These are phyloP conservation scores for Neopelma chrysocephalum DNA, from an alignment of 2,797 vertebrate species.

Conservation along the genomic window DNA sequence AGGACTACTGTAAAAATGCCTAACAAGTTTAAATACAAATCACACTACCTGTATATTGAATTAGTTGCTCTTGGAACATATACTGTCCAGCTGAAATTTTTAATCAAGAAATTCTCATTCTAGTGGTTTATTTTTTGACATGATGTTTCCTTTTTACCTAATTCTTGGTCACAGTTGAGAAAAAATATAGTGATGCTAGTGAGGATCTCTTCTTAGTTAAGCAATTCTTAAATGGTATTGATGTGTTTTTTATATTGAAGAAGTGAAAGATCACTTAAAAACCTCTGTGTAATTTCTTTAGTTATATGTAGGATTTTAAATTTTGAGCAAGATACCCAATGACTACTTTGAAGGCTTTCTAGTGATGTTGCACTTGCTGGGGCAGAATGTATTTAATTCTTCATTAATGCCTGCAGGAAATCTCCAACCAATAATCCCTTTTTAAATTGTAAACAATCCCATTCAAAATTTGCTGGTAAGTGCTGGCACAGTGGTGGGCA, in stretches of 20 bases:
- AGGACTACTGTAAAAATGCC: not conserved
- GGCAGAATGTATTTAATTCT: not conserved
- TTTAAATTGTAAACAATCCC: not conserved
- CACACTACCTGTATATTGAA: not conserved
- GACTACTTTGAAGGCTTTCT: not conserved
- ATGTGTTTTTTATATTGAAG: not conserved
- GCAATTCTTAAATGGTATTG: not conserved
- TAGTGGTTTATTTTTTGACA: not conserved
- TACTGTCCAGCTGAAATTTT: not conserved
- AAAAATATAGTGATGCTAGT: not conserved
- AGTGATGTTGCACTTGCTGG: not conserved
- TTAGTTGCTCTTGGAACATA: not conserved
- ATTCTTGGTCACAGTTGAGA: not conserved
- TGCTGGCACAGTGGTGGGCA: not conserved
- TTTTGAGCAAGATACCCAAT: not conserved
- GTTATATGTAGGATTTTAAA: not conserved
- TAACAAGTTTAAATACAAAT: not conserved
- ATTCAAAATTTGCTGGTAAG: not conserved
- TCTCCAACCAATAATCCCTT: not conserved
- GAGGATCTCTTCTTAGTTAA: not conserved
- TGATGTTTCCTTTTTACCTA: not conserved
- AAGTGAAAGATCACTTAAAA: not conserved
- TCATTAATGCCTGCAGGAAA: not conserved
- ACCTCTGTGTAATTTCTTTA: not conserved
- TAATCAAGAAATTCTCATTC: not conserved